Evolutionary conservation across 1,140 invertebrate species (phyloP).

Genomic region (Papilio polyxenes): DNA sequence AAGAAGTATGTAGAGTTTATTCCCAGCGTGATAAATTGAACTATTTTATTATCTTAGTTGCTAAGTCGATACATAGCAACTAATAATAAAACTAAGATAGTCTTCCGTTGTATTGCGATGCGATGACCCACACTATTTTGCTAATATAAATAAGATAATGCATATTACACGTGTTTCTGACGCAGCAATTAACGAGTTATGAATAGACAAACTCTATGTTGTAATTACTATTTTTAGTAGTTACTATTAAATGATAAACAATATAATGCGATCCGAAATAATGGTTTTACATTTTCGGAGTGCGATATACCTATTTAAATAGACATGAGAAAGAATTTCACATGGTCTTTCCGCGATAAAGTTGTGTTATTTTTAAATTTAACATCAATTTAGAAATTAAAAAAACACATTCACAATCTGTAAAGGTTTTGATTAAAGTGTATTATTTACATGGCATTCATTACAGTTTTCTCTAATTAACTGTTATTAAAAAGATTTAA

Average conservation of each 20-base stretch:
- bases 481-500: no score
- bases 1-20: not conserved
- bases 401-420: no score
- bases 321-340: no score
- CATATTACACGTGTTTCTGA: conserved; percentile 8
- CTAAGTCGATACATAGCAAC: not conserved
- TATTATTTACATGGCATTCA: no score
- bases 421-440: no score
- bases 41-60: not conserved
- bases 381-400: no score
- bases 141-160: not conserved
- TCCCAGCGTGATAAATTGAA: not conserved
- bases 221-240: not conserved
- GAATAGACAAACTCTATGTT: not conserved
- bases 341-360: no score
- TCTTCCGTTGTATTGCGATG: not conserved
- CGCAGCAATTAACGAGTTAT: not conserved
- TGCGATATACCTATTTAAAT: no score
- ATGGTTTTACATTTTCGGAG: no score
- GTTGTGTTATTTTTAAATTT: no score
- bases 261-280: no score
- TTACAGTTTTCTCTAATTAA: no score
- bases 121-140: not conserved
- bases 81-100: conserved; percentile 3
- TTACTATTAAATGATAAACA: not conserved